phyloP scores from a whole-genome alignment of 2,797 vertebrate genomes.

The Squalus acanthias region DNA sequence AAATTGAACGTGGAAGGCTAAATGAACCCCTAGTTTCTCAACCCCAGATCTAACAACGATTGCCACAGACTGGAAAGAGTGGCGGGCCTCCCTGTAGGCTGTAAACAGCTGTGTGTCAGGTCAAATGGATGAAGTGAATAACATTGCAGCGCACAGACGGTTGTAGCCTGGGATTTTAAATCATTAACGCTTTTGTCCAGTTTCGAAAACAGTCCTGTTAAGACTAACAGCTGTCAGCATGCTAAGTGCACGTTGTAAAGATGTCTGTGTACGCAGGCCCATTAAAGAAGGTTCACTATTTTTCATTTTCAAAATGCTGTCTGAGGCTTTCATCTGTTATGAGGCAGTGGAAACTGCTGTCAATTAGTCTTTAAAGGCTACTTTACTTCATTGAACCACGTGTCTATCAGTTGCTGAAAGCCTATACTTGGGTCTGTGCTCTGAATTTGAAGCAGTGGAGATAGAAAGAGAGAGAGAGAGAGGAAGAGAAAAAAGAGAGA shows the following conservation, averaged over 20 bases:
- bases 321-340: not conserved
- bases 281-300: not conserved
- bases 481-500: no score
- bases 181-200: not conserved
- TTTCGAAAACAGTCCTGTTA: not conserved
- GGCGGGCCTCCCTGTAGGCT: not conserved
- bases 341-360: not conserved
- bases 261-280: not conserved
- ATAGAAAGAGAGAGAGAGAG: not conserved
- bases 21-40: not conserved
- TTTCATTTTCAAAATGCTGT: not conserved
- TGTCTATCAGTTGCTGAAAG: conserved; percentile 2
- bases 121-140: not conserved
- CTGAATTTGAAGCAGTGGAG: not conserved
- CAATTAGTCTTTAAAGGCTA: not conserved
- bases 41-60: not conserved
- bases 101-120: not conserved
- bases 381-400: not conserved
- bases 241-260: not conserved
- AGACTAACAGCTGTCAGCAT: not conserved
- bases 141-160: not conserved
- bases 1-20: not conserved
- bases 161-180: not conserved
- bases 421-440: not conserved
- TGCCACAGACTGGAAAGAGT: not conserved